Evolutionary conservation across 1,140 invertebrate species (phyloP).

Genomic region (Drosophila suzukii): DNA sequence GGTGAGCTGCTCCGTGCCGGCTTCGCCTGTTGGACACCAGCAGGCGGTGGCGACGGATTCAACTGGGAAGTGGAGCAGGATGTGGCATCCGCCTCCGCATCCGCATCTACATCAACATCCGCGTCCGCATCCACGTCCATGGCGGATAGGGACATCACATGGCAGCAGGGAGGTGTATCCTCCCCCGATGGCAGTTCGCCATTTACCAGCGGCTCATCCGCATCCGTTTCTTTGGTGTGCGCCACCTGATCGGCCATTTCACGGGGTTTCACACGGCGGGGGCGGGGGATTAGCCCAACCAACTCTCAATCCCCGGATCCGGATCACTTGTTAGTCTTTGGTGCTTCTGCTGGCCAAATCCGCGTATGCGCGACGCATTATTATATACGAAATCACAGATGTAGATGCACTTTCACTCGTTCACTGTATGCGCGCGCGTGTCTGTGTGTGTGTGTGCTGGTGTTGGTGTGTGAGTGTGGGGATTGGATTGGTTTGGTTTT

Average conservation of each 20-base stretch:
- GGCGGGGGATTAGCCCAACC: background rate
- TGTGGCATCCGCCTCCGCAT: constrained; percentile 33
- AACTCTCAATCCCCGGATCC: constrained; percentile 27
- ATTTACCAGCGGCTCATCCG: constrained; percentile 49
- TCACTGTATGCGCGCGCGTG: constrained; percentile 53
- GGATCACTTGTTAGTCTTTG: constrained; percentile 66
- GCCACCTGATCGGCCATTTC: constrained; percentile 67
- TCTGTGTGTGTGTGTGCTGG: constrained; percentile 31
- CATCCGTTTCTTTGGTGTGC: constrained; percentile 58
- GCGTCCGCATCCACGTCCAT: constrained; percentile 57
- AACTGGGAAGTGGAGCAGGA: constrained; percentile 28
- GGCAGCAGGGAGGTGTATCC: constrained; percentile 53
- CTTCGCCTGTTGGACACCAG: constrained; percentile 28
- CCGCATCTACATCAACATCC: constrained; percentile 44
- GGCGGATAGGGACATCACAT: constrained; percentile 71
- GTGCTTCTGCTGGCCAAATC: constrained; percentile 59
- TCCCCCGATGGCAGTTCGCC: constrained; percentile 66
- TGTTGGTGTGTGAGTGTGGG: constrained; percentile 28
- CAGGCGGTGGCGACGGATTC: constrained; percentile 42
- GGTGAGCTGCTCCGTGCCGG: constrained; percentile 41
- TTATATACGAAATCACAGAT: constrained; percentile 78
- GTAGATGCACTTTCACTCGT: constrained; percentile 80
- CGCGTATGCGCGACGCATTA: constrained; percentile 81
- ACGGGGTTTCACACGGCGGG: background rate
- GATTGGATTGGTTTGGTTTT: constrained; percentile 44